Conservation (phyloP, 2,113 vertebrate species). For the Anolis carolinensis region DNA sequence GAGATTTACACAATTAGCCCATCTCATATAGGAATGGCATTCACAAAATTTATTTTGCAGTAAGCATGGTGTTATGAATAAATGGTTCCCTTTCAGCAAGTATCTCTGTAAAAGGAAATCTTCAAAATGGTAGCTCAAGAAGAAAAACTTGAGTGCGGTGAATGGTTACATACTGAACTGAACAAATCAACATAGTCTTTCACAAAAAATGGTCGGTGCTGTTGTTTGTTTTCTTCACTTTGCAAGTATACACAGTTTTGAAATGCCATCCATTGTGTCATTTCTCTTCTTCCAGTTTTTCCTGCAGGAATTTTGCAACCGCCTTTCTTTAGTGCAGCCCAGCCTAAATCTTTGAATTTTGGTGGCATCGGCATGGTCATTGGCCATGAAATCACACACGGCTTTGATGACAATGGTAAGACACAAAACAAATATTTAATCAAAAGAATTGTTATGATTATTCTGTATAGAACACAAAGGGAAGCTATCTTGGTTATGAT, state of each 20-base stretch:
- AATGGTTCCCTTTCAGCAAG: background rate
- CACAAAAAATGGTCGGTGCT: background rate
- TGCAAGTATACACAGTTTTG: background rate
- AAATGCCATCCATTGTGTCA: background rate
- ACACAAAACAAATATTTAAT: accelerated
- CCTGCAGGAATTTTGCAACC: conserved; percentile 95
- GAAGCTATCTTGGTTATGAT: background rate
- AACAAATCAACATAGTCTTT: background rate
- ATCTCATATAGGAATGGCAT: too few relatives aligned
- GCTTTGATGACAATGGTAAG: conserved; percentile 95
- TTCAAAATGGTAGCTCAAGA: background rate
- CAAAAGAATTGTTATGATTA: background rate
- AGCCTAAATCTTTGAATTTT: conserved; percentile 89
- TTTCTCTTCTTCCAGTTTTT: conserved; percentile 81
- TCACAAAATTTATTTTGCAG: background rate
- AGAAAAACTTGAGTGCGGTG: background rate
- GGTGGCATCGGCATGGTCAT: conserved; percentile 98
- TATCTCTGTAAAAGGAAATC: background rate
- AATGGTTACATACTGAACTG: too few relatives aligned
- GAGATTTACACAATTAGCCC: background rate
- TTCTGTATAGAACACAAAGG: background rate
- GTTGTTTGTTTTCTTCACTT: background rate
- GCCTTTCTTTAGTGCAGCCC: conserved; percentile 92
- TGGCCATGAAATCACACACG: conserved; percentile 96
- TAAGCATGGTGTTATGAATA: background rate